Conservation (phyloP, 2,113 vertebrate species). For the Epinephelus fuscoguttatus region DNA sequence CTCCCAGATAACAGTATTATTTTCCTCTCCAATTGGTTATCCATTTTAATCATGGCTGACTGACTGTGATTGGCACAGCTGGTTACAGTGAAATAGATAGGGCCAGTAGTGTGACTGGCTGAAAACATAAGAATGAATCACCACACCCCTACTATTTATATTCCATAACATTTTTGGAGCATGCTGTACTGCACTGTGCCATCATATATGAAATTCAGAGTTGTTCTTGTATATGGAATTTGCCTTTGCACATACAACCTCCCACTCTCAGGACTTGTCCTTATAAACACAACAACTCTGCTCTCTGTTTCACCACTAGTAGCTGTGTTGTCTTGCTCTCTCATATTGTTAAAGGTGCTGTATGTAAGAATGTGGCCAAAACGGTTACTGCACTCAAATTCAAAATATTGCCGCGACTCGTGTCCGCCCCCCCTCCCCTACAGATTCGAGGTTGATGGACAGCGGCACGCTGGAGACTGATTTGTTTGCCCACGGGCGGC, state of each 20-base stretch:
- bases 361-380: no score
- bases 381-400: no score
- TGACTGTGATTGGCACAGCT: not conserved
- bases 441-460: no score
- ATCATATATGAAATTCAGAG: not conserved
- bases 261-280: not conserved
- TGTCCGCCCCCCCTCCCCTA: no score
- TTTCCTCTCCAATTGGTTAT: not conserved
- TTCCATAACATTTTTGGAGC: conserved; percentile 5
- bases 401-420: no score
- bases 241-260: no score
- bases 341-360: no score
- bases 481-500: no score
- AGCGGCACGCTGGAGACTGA: no score
- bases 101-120: not conserved
- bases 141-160: not conserved
- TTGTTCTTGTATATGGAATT: not conserved
- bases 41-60: not conserved
- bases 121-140: not conserved
- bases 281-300: not conserved
- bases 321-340: no score
- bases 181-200: not conserved
- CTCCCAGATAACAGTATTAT: not conserved
- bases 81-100: not conserved
- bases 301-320: no score